Conservation (phyloP, 2,888 invertebrate species). For the Serripes groenlandicus region DNA sequence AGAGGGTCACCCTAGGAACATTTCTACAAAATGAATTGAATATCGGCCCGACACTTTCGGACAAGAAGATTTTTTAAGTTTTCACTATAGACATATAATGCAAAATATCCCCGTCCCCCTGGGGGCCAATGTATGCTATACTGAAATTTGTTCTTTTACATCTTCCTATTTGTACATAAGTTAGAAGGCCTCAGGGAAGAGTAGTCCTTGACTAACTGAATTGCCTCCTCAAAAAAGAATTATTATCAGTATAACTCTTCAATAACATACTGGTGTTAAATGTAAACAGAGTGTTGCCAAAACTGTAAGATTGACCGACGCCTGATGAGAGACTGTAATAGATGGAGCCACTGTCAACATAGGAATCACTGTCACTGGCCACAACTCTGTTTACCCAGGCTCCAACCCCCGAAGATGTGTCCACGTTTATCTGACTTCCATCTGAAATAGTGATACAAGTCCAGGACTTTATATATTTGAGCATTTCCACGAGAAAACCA, state of each 20-base stretch:
- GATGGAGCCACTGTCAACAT: slow-evolving; percentile 5
- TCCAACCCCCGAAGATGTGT: not conserved
- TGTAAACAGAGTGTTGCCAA: slow-evolving; percentile 25
- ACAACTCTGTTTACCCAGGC: slow-evolving; percentile 11
- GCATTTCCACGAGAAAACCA: too few relatives aligned
- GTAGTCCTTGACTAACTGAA: too few relatives aligned
- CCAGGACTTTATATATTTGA: too few relatives aligned
- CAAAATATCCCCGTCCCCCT: not conserved
- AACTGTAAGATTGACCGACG: slow-evolving; percentile 11
- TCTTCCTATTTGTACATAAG: not conserved
- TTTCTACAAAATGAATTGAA: too few relatives aligned
- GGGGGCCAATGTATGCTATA: not conserved
- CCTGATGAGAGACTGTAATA: slow-evolving; percentile 2
- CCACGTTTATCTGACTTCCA: not conserved
- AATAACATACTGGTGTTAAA: slow-evolving; percentile 28
- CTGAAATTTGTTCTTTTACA: not conserved
- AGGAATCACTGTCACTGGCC: slow-evolving; percentile 23
- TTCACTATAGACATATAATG: not conserved
- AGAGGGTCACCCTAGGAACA: too few relatives aligned
- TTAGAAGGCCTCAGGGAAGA: not conserved
- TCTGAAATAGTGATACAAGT: too few relatives aligned
- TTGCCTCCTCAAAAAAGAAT: not conserved
- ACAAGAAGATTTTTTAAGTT: too few relatives aligned
- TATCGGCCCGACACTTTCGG: too few relatives aligned
- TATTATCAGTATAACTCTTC: too few relatives aligned